Percentiles rank a stretch among this genome's conserved stretches.
Conservation (phyloP, 2,797 vertebrate species). For the Gallinago nigripennis region DNA sequence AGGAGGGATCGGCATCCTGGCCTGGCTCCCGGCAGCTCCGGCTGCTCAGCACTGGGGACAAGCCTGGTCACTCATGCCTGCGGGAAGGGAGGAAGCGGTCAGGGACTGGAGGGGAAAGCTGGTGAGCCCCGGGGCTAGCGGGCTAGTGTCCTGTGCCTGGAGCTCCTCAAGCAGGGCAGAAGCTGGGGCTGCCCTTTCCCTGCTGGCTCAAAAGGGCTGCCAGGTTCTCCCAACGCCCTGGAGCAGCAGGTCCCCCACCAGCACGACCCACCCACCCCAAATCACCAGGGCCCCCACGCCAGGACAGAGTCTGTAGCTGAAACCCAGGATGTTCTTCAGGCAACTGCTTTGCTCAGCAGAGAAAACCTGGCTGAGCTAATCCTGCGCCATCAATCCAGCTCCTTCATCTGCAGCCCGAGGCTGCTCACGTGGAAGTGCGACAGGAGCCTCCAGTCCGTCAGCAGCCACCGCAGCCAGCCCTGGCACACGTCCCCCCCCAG, state of each 20-base stretch:
- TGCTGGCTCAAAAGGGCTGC: background rate
- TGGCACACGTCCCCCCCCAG: background rate
- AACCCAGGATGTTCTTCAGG: rapidly evolving
- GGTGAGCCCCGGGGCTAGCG: rapidly evolving
- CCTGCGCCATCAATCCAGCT: background rate
- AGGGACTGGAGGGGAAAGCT: background rate
- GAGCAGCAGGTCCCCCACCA: background rate
- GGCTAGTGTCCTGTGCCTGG: background rate
- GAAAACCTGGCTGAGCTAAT: background rate
- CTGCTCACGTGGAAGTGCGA: background rate
- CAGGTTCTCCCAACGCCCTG: background rate
- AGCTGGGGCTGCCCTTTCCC: background rate
- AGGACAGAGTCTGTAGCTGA: background rate
- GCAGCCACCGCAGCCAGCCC: background rate
- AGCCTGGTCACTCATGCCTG: conserved; percentile 79
- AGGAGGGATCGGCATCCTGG: conserved; percentile 92
- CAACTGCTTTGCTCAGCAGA: rapidly evolving
- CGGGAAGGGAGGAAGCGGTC: conserved; percentile 4
- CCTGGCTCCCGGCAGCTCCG: conserved; percentile 54
- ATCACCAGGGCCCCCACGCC: background rate
- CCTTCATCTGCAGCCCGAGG: background rate
- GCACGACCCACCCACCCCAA: too few species aligned
- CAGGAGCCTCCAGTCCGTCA: background rate
- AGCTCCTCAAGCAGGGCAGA: rapidly evolving
- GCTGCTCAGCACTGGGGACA: conserved; percentile 69